Evolutionary conservation across 2,797 vertebrate species (phyloP), one percentile per base, ranked within the genome.

Genomic region (Rhabdophis nuchalis): DNA sequence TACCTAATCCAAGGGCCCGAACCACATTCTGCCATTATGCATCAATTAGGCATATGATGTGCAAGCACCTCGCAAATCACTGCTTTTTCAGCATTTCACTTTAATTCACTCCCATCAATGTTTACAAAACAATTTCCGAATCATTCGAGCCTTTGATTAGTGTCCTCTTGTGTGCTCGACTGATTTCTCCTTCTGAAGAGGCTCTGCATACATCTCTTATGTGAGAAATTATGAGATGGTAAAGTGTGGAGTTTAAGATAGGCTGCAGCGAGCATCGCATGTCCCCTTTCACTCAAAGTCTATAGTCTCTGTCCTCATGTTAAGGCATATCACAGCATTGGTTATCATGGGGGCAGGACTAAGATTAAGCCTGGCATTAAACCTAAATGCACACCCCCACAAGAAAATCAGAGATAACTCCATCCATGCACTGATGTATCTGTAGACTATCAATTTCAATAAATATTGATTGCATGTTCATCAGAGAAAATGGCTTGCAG

Each of bases 1-100:
- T 93, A 54, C 82, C 77, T 3, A 0, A 50, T 89, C 77, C 92
- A n/a, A 23, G 41, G 16, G 87, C 85, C 72, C 85, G 14, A 36
- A 29, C 93, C 91, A 93, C n/a, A 92, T 68, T 82, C 87, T 93
- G 90, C 41, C 32, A 85, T 92, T 85, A 89, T 1, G 0, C 72
- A 87, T 85, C 90, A 91, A 91, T 93, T 36, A 57, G 92, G 94
- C 25, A 72, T 25, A 32, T 5, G 0, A 92, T 53, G 46, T 93
- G 88, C 91, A 95, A 94, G 94, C 94, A 94, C 91, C 91, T 41
- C 95, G 93, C 85, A 95, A 96, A 96, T 88, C 91, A 60, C 91
- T 13, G 46, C 52, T 92, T 46, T 91, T 93, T 85, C 0, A 0
- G 86, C 0, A 0, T 57, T 95, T 94, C 50, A 89, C 60, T 90